phyloP scores from a whole-genome alignment of 2,888 invertebrate genomes.

The Brachynemurus nebulosus region DNA sequence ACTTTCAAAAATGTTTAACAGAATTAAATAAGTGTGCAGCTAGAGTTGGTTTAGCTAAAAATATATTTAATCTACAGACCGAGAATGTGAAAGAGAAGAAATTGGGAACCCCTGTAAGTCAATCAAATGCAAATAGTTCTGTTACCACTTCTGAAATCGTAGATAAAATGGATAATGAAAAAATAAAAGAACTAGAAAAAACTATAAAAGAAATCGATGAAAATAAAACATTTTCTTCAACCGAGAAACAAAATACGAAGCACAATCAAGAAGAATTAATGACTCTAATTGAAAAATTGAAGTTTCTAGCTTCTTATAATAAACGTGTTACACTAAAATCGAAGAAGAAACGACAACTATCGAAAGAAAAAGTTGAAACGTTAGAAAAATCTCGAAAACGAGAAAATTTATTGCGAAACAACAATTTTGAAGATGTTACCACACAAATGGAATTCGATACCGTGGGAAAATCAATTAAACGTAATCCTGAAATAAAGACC shows the following conservation, averaged over 20 bases:
- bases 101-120: no score
- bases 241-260: neutral
- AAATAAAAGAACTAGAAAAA: conserved; percentile 3
- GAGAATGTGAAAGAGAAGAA: no score
- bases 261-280: neutral
- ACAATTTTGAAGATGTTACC: conserved; percentile 1
- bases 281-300: conserved; percentile 3
- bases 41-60: neutral
- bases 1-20: conserved; percentile 5
- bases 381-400: neutral
- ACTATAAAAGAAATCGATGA: conserved; percentile 3
- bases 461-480: neutral
- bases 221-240: neutral
- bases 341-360: neutral
- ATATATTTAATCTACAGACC: neutral
- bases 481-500: neutral
- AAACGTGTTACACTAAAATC: neutral
- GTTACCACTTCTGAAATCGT: no score
- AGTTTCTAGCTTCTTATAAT: conserved; percentile 1
- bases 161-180: no score
- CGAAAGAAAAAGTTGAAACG: neutral
- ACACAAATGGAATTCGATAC: conserved; percentile 3
- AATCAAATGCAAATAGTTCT: no score
- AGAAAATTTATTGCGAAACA: neutral
- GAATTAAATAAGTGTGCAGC: conserved; percentile 2